Conservation (phyloP, 2,888 invertebrate species). For the Disparrhopalites patrizii region DNA sequence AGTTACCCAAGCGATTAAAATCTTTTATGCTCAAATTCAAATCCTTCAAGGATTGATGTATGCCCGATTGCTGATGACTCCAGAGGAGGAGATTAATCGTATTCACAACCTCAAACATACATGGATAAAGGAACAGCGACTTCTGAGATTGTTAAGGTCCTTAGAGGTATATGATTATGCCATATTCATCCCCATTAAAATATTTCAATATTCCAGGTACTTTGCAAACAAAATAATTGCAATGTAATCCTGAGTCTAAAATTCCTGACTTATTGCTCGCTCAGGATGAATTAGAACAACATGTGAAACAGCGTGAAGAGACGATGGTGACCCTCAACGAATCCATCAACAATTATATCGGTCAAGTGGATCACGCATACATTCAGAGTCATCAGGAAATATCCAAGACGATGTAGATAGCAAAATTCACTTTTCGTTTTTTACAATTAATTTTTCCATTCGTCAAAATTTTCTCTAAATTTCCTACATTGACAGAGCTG, state of each 20-base stretch:
- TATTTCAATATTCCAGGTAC: too few species aligned
- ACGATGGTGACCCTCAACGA: slow-evolving; percentile 25
- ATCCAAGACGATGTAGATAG: slow-evolving; percentile 17
- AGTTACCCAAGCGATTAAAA: slow-evolving; percentile 27
- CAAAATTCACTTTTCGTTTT: not conserved
- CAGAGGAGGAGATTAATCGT: slow-evolving; percentile 29
- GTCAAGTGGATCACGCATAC: slow-evolving; percentile 28
- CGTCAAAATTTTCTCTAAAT: too few species aligned
- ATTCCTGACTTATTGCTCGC: not conserved
- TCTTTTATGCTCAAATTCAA: slow-evolving; percentile 28
- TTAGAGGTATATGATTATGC: slow-evolving; percentile 11
- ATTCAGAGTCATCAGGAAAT: slow-evolving; percentile 25
- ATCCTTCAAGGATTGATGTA: slow-evolving; percentile 27
- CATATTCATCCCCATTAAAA: not conserved
- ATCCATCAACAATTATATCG: slow-evolving; percentile 26
- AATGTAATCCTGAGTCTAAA: not conserved
- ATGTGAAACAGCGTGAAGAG: slow-evolving; percentile 16
- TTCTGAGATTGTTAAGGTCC: slow-evolving; percentile 1
- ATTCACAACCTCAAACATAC: slow-evolving; percentile 25
- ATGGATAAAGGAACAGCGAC: slow-evolving; percentile 30
- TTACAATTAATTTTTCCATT: not conserved
- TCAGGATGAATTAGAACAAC: slow-evolving; percentile 20
- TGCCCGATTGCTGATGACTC: slow-evolving; percentile 24
- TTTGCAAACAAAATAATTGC: too few species aligned
- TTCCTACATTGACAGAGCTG: slow-evolving; percentile 11